Conservation (phyloP, 2,888 invertebrate genomes). For the Drosophila fulvimacula region DNA sequence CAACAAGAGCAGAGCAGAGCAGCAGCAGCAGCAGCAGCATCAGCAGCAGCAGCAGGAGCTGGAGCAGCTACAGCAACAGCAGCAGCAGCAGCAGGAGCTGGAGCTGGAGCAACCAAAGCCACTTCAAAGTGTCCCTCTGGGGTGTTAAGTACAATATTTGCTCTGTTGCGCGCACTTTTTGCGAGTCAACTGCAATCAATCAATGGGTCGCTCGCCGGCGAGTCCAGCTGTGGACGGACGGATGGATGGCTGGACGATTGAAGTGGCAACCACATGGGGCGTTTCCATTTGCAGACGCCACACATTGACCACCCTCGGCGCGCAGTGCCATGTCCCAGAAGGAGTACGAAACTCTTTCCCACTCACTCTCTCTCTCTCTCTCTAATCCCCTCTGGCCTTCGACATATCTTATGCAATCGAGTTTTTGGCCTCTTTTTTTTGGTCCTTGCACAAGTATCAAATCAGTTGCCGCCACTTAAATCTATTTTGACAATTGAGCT, state of each 20-base stretch:
- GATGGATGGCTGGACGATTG: conserved; percentile 20
- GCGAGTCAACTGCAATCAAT: conserved; percentile 75
- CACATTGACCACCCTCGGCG: conserved; percentile 75
- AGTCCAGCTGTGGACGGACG: conserved; percentile 27
- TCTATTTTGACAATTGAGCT: conserved; percentile 84
- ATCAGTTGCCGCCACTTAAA: conserved; percentile 76
- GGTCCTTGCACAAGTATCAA: conserved; percentile 32
- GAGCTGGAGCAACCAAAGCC: conserved; percentile 10
- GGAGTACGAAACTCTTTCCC: neutral
- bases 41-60: neutral
- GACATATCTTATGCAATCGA: conserved; percentile 5
- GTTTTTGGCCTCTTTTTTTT: conserved; percentile 10
- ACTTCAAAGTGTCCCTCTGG: conserved; percentile 69
- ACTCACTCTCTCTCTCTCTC: neutral
- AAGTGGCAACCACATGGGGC: conserved; percentile 78
- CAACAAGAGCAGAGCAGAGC: neutral
- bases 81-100: neutral
- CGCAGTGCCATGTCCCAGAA: conserved; percentile 17
- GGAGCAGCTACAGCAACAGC: neutral
- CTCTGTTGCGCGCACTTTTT: conserved; percentile 66
- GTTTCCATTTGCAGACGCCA: conserved; percentile 75
- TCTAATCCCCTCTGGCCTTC: neutral
- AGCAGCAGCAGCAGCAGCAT: neutral
- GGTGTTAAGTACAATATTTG: conserved; percentile 81
- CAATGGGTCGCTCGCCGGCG: conserved; percentile 76